A percentile compares a stretch with the other conserved stretches of the same genome.
Conservation (phyloP, 2,888 invertebrate species). For the Lasiommata megera region DNA sequence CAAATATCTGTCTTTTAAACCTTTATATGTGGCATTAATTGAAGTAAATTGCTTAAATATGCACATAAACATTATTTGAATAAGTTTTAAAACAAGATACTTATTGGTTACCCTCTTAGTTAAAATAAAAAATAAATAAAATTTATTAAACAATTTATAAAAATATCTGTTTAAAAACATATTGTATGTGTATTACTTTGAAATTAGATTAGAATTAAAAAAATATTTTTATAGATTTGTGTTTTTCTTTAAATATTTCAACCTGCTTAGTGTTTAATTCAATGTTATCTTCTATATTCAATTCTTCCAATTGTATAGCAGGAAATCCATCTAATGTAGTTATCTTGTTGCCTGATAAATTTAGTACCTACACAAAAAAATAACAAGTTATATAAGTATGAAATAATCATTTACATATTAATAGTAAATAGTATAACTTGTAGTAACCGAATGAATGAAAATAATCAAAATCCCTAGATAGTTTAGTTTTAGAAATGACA, state of each 20-base stretch:
- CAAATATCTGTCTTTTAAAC: no score
- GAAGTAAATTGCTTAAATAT: neutral
- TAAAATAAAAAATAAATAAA: neutral
- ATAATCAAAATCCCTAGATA: no score
- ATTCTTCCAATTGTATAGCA: slow-evolving; percentile 62
- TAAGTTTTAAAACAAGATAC: neutral
- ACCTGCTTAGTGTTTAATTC: slow-evolving; percentile 51
- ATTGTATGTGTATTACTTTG: neutral
- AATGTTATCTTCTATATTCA: slow-evolving; percentile 73
- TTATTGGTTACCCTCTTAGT: neutral
- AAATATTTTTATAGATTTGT: slow-evolving; percentile 44
- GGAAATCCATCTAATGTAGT: slow-evolving; percentile 75
- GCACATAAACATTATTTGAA: neutral
- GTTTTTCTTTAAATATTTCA: slow-evolving; percentile 51
- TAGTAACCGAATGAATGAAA: no score
- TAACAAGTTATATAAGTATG: no score
- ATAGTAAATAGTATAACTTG: no score
- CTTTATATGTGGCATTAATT: no score
- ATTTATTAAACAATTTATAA: neutral
- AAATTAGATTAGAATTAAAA: slow-evolving; percentile 39
- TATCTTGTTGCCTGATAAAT: slow-evolving; percentile 75
- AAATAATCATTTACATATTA: no score
- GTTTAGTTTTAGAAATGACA: no score
- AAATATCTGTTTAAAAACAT: neutral
- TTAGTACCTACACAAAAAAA: slow-evolving; percentile 59